These are phyloP conservation scores for Trididemnum clinides DNA, from an alignment of 23 tunicate genomes.

Conservation along the genomic window DNA sequence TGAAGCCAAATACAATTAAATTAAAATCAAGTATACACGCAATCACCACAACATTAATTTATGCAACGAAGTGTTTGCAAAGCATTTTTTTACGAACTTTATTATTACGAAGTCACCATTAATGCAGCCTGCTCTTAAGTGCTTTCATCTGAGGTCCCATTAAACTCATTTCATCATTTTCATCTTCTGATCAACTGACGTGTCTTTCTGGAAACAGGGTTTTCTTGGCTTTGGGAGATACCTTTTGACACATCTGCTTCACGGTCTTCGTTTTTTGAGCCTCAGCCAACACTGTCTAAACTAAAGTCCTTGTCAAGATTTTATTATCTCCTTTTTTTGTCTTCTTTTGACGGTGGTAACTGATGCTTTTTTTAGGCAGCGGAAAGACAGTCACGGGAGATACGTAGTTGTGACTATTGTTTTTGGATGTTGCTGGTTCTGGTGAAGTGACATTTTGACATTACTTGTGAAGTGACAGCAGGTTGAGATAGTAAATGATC, in stretches of 20 bases:
- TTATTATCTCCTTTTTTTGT: background rate
- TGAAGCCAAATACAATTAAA: too few relatives aligned
- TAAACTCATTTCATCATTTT: background rate
- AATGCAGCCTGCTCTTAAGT: background rate
- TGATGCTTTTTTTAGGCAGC: background rate
- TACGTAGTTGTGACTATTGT: background rate
- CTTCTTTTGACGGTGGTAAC: background rate
- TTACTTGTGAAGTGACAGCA: background rate
- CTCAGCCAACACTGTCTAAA: background rate
- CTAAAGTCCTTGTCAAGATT: background rate
- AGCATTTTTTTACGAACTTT: background rate
- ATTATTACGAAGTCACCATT: background rate
- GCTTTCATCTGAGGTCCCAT: background rate
- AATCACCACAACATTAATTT: too few relatives aligned
- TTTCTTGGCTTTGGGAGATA: background rate
- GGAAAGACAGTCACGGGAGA: background rate
- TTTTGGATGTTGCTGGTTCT: background rate
- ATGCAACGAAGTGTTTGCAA: background rate
- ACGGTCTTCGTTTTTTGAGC: background rate
- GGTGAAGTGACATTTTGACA: background rate
- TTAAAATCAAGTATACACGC: too few relatives aligned
- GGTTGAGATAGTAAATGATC: background rate
- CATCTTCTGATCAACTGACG: background rate
- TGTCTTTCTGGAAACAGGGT: background rate
- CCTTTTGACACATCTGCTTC: background rate